Percentiles rank a stretch among this genome's conserved stretches.
These are phyloP conservation scores for Noctua janthina DNA, from an alignment of 2,888 invertebrate species.

Conservation along the genomic window DNA sequence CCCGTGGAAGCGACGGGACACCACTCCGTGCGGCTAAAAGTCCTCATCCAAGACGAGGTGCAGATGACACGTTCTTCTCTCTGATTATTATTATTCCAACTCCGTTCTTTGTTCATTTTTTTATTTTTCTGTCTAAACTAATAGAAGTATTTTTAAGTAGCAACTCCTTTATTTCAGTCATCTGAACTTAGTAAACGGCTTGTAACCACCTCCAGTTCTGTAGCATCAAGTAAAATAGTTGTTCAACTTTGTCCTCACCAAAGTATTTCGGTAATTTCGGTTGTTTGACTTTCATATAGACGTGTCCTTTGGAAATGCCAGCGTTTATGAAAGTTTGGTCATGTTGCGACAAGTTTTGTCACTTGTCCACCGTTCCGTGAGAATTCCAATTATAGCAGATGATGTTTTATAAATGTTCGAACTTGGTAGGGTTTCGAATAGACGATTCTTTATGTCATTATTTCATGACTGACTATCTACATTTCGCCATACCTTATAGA, in stretches of 20 bases:
- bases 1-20: no score
- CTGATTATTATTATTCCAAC: background rate
- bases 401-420: conserved; percentile 23
- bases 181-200: conserved; percentile 30
- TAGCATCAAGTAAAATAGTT: conserved; percentile 56
- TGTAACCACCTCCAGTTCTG: conserved; percentile 31
- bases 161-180: conserved; percentile 25
- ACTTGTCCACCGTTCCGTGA: conserved; percentile 26
- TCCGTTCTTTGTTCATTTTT: background rate
- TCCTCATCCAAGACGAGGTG: no score
- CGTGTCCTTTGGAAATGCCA: conserved; percentile 48
- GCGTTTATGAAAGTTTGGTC: conserved; percentile 53
- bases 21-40: no score
- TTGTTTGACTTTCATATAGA: conserved; percentile 58
- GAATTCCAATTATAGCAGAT: conserved; percentile 21
- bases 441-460: no score
- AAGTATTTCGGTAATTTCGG: conserved; percentile 61
- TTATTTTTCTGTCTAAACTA: no score
- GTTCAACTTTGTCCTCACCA: conserved; percentile 36
- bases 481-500: no score
- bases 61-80: no score
- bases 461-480: no score
- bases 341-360: conserved; percentile 39
- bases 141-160: background rate
- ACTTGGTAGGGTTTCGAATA: background rate